Evolutionary conservation across 35 echinoderm and acorn worm genomes (phyloP), one percentile per base, ranked within the genome.

Genomic region (Diadema setosum): DNA sequence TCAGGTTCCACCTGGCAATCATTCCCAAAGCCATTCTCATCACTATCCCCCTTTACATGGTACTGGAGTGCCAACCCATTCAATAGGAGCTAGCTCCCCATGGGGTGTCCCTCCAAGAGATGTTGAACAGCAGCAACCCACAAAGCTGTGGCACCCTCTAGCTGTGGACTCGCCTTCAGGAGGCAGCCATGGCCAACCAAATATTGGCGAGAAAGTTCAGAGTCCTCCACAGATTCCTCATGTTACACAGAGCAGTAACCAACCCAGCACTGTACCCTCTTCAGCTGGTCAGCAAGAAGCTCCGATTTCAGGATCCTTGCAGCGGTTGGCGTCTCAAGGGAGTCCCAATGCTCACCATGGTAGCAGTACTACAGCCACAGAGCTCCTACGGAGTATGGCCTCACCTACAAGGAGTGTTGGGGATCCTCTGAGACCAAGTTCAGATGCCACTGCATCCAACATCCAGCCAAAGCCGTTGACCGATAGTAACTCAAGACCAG

Each of bases 291-390:
- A 6, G 44, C 73, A 78, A 18, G 73, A n/a, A 24, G 73, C 73
- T 42, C 73, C 73, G 11, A 78, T 78, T 33, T 78, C 73, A 78
- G 73, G 44, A n/a, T 41, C 73, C 7, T 35, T 78, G 73, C 73
- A 78, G 73, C 37, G 73, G 23, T 78, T 78, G 37, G 73, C 73
- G 24, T 78, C 73, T 0, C 73, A 78, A 44, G 73, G 73, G 21
- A 78, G 73, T 23, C 73, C 73, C 21, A 78, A 44, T 17, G 73
- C 73, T 5, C 73, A 78, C 20, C 73, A 78, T 44, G 73, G 73
- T n/a, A 78, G 73, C 73, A 78, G 73, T 78, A 78, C 73, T 78
- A 78, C 73, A 17, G 73, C 73, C 24, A 78, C 73, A 78, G 73
- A 78, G n/a, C 73, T 78, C 20, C 37, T 78, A 21, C 73, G 73